These are phyloP conservation scores for Leptosomus discolor DNA, from an alignment of 2,113 vertebrate species.

Conservation along the genomic window DNA sequence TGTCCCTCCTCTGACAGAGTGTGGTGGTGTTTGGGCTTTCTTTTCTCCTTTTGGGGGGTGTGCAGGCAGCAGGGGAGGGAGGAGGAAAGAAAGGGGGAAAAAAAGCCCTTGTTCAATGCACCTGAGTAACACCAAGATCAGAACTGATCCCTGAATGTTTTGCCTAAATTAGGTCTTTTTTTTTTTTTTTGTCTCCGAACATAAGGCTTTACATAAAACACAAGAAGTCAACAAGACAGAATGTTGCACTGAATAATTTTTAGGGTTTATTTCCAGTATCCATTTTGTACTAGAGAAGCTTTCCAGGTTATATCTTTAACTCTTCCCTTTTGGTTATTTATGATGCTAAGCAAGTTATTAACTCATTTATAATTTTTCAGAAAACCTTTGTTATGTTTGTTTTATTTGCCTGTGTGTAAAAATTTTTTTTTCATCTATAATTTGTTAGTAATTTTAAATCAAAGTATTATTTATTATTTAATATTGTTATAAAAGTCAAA, in stretches of 20 bases:
- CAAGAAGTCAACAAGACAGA: not conserved
- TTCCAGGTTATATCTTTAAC: not conserved
- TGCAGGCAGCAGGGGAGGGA: rapidly evolving
- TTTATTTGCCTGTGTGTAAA: not conserved
- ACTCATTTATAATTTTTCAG: not conserved
- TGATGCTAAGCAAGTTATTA: not conserved
- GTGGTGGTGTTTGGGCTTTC: not conserved
- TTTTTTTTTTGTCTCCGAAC: not conserved
- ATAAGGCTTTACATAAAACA: not conserved
- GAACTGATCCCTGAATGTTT: not conserved
- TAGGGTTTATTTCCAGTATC: not conserved
- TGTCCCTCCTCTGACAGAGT: not conserved
- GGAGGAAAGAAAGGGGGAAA: not conserved
- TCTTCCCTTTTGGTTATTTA: not conserved
- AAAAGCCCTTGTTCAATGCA: rapidly evolving
- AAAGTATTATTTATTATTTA: not conserved
- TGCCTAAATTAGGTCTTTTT: not conserved
- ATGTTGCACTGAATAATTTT: not conserved
- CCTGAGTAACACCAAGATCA: not conserved
- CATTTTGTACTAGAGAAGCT: not conserved
- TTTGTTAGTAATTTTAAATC: not conserved
- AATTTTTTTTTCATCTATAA: not conserved
- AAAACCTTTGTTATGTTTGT: not conserved
- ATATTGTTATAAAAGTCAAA: not conserved
- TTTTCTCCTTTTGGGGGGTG: rapidly evolving